phyloP scores from a whole-genome alignment of 2,797 vertebrate species.

The Nyctalus aviator region DNA sequence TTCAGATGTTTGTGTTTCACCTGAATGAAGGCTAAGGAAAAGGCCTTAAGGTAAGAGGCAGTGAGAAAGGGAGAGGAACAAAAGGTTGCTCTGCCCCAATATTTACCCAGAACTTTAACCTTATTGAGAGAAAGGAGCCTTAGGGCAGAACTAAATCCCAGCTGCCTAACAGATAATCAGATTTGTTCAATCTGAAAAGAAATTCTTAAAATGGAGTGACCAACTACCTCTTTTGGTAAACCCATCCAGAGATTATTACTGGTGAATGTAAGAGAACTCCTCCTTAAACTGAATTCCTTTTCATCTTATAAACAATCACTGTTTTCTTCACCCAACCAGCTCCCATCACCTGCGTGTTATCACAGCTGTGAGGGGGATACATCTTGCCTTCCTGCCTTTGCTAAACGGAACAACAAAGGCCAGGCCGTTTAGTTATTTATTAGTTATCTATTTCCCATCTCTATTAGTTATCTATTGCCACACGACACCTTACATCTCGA shows the following conservation, averaged over 20 bases:
- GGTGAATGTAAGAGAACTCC: neutral
- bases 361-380: neutral
- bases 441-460: neutral
- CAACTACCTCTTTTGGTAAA: neutral
- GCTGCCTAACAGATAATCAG: neutral
- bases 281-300: conserved; percentile 7
- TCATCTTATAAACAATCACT: neutral
- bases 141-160: neutral
- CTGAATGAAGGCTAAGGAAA: neutral
- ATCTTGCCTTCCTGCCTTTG: neutral
- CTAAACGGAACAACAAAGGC: neutral
- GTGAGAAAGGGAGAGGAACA: neutral
- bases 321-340: neutral
- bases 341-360: neutral
- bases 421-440: neutral
- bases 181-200: conserved; percentile 11
- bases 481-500: neutral
- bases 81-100: neutral
- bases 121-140: neutral
- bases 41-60: neutral
- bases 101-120: neutral
- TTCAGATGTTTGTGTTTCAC: neutral
- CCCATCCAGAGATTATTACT: neutral
- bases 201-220: neutral
- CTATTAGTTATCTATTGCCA: neutral